Percentiles rank a stretch among this genome's conserved stretches.
These are phyloP conservation scores for Platycercus adscitus DNA, from an alignment of 2,113 vertebrate genomes.

Conservation along the genomic window DNA sequence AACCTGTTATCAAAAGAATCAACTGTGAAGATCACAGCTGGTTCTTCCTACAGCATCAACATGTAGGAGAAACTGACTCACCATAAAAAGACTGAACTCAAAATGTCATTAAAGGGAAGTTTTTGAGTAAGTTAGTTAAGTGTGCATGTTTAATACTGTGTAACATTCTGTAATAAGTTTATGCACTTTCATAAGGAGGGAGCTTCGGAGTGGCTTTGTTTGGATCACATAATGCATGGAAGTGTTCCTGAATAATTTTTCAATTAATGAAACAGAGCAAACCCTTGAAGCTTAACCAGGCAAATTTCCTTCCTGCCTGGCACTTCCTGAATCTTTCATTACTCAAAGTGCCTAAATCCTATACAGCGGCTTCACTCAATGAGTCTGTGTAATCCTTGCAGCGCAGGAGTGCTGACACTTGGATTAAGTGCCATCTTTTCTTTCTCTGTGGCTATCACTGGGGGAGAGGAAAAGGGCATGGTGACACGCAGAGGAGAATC, in stretches of 20 bases:
- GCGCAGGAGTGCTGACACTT: background rate
- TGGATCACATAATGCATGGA: background rate
- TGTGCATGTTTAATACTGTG: background rate
- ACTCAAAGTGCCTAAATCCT: background rate
- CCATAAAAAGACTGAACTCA: background rate
- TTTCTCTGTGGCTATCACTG: background rate
- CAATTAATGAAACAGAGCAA: background rate
- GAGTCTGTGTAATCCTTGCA: background rate
- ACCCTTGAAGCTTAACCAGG: background rate
- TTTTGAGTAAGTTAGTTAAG: background rate
- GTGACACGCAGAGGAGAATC: background rate
- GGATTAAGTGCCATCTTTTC: background rate
- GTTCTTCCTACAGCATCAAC: background rate
- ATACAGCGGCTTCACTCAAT: background rate
- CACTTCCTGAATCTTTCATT: background rate
- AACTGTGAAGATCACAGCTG: background rate
- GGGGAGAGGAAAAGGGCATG: background rate
- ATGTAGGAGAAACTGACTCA: background rate
- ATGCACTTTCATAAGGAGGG: background rate
- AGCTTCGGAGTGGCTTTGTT: background rate
- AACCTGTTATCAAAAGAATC: background rate
- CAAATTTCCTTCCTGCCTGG: background rate
- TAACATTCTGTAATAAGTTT: background rate
- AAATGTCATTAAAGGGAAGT: background rate
- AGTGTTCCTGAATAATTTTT: background rate